Base-by-base conservation (phyloP, 2,888 invertebrate species). In the Sphinx pinastri region DNA sequence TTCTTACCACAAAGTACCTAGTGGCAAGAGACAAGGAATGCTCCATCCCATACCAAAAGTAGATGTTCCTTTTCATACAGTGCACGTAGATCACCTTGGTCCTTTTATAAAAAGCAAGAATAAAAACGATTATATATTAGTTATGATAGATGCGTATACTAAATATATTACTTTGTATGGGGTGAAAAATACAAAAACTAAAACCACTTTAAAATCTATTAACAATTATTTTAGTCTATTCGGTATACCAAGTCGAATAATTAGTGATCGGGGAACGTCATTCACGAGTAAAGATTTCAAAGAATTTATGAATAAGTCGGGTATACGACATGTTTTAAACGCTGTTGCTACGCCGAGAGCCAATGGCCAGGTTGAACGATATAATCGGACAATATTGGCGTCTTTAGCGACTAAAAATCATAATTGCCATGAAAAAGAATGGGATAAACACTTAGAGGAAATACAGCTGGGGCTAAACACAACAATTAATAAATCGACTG, bases 141-240 rank as follows among this genome's bases (percentile, higher is more conserved):
- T 54, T 14, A 4, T 54, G 14, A 54, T 16, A 54, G 54, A 54
- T 16, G 54, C 16, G 14, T 54, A 54, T 16, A 54, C 54, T n/a
- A 54, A 54, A 54, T 54, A 54, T 54, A 54, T 54, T n/a, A 54
- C 54, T n/a, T 54, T 54, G n/a, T 54, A 54, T 54, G 54, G 54
- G 16, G 54, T 54, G 16, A 54, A 54, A 54, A 54, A 54, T 54
- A 54, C 54, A n/a, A 54, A 54, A 54, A 54, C 54, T 54, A 54
- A 54, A 16, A 54, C n/a, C 8, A 54, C 54, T 4, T 8, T 54
- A 8, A 54, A 54, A 54, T 14, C 54, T 54, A 16, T 54, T 54
- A 54, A 54, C 54, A 54, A 54, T 54, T 54, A 54, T 54, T 54
- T 54, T 54, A 54, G 54, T 54, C 14, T 54, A n/a, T 54, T 54